Conservation (phyloP, 2,113 vertebrate species). For the Trematocara marginatum region DNA sequence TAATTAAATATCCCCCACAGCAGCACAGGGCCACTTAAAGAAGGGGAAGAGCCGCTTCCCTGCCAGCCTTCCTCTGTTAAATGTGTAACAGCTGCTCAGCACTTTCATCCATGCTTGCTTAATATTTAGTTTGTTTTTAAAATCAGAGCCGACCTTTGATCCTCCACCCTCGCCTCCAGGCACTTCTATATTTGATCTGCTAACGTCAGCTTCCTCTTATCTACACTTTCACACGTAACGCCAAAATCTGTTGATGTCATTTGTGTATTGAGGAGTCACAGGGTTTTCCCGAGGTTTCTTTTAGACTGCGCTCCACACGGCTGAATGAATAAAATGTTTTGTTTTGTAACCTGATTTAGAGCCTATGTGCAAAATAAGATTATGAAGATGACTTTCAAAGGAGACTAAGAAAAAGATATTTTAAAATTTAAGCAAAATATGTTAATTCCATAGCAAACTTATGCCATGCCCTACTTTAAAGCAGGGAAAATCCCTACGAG, state of each 20-base stretch:
- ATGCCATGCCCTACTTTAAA: background rate
- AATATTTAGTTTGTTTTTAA: constrained; percentile 51
- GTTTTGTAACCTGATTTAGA: background rate
- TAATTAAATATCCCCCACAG: constrained; percentile 50
- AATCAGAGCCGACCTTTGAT: constrained; percentile 38
- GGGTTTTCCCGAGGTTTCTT: background rate
- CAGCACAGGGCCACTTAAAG: background rate
- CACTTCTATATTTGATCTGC: constrained; percentile 1
- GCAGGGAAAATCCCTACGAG: background rate
- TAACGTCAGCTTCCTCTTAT: constrained; percentile 12
- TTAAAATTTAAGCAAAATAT: background rate
- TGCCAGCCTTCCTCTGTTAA: constrained; percentile 45
- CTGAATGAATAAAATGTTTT: background rate
- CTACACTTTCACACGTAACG: background rate
- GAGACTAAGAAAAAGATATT: background rate
- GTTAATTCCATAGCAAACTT: background rate
- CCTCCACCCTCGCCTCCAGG: background rate
- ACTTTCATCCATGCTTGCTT: constrained; percentile 48
- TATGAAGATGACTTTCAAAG: background rate
- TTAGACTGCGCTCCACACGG: background rate
- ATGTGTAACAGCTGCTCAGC: constrained; percentile 59
- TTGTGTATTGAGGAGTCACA: background rate
- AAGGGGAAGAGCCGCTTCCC: constrained; percentile 5
- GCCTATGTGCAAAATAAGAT: background rate
- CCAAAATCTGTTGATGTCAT: background rate